Base-by-base conservation (phyloP, 2,797 vertebrate species). In the Coluber constrictor region DNA sequence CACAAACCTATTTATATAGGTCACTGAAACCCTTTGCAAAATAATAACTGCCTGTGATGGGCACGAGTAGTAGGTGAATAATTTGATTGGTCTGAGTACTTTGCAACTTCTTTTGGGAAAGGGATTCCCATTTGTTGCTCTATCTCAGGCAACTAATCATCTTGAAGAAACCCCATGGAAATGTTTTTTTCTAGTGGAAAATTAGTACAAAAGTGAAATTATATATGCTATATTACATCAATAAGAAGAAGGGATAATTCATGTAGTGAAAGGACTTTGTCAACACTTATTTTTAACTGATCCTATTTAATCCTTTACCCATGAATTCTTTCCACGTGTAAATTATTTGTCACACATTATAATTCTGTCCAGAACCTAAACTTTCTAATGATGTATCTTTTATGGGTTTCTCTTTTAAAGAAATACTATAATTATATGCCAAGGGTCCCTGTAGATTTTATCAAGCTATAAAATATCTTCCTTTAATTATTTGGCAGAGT, bases 331-430 rank as follows among this genome's bases (percentile, higher is more conserved):
- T 98, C 97, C 95, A 63, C 96, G 97, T 97, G 97, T 97, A 97
- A 97, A 97, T 98, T 97, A 97, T 98, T 98, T 97, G 97, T 97
- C 97, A 97, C 96, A 94, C 97, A 61, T 97, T 97, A 95, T 97
- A 97, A 97, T 98, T 97, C 97, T 97, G 96, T 97, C 97, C 97
- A 97, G 97, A 97, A 96, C 97, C 96, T 97, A 97, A 98, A 97
- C 97, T 97, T 98, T 97, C 97, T 97, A 97, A 98, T 97, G 97
- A 98, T 97, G 96, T 96, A 97, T 98, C 96, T 98, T 98, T 98
- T 98, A 98, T 97, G 96, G 96, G 97, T 95, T 83, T 97, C 96
- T 97, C 96, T 95, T 96, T 97, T 97, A 98, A 97, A 97, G 96
- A 97, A 98, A 97, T 97, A 97, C 96, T 96, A 96, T 98, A 98